A percentile compares a stretch with the other conserved stretches of the same genome.
These are phyloP conservation scores for Pachymerium ferrugineum DNA, from an alignment of 2,888 invertebrate genomes.

Conservation along the genomic window DNA sequence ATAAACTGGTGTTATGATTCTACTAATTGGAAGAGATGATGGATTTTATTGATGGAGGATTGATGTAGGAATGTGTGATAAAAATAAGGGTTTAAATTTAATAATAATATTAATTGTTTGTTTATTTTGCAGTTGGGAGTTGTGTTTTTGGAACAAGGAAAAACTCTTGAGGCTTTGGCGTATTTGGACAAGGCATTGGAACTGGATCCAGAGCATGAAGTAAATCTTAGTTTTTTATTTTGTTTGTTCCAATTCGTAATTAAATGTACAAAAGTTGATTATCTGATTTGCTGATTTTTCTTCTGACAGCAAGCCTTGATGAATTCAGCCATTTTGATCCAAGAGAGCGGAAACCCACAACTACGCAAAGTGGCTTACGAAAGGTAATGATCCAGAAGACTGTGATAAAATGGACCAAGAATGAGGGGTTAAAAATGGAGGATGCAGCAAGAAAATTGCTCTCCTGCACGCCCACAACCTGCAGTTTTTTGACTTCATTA, in stretches of 20 bases:
- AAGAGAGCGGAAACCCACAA: conserved; percentile 77
- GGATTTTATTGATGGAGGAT: too few species aligned
- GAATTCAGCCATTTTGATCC: conserved; percentile 89
- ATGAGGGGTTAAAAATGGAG: conserved; percentile 12
- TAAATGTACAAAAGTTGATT: neutral
- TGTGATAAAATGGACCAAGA: conserved; percentile 27
- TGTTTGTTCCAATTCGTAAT: neutral
- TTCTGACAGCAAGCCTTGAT: conserved; percentile 72
- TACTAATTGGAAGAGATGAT: too few species aligned
- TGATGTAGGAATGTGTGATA: too few species aligned
- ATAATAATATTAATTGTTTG: neutral
- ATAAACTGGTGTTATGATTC: too few species aligned
- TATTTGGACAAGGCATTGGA: conserved; percentile 89
- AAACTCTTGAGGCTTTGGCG: conserved; percentile 80
- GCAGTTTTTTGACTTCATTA: conserved; percentile 22
- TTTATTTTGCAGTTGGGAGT: conserved; percentile 68
- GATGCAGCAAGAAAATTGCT: conserved; percentile 19
- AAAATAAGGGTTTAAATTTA: neutral
- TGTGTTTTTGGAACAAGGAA: conserved; percentile 86
- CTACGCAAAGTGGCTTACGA: conserved; percentile 58
- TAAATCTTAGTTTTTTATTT: conserved; percentile 36
- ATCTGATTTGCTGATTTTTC: neutral
- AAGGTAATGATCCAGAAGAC: conserved; percentile 31
- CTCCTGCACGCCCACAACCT: conserved; percentile 19
- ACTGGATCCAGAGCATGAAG: conserved; percentile 85